phyloP scores from a whole-genome alignment of 2,797 vertebrate genomes.

The Sciurus carolinensis region DNA sequence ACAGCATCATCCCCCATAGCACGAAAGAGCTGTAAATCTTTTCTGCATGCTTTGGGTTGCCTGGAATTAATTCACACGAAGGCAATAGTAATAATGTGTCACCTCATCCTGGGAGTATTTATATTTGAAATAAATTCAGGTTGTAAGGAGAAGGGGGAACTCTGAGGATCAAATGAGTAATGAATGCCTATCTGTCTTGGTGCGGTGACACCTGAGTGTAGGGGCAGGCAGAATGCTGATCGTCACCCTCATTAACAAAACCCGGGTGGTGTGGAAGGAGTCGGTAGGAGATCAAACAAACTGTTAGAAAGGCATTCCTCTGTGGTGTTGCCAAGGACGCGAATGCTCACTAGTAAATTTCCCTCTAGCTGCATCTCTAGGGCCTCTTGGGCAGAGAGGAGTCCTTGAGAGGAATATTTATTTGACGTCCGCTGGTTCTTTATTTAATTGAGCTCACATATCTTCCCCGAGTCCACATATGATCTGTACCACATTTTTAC shows the following conservation, averaged over 20 bases:
- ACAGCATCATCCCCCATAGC: no score
- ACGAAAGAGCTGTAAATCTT: background rate
- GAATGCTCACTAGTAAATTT: slow-evolving; percentile 66
- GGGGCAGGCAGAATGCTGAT: background rate
- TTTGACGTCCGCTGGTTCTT: slow-evolving; percentile 72
- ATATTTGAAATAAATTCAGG: slow-evolving; percentile 22
- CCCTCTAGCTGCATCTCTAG: slow-evolving; percentile 46
- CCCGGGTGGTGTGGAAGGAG: background rate
- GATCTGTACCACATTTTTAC: background rate
- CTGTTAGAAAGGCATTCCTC: slow-evolving; percentile 2
- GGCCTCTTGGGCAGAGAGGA: slow-evolving; percentile 46
- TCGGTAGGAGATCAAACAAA: background rate
- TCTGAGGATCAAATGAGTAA: background rate
- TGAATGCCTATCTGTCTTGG: background rate
- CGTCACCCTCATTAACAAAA: background rate
- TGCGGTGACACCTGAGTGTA: background rate
- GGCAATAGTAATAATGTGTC: background rate
- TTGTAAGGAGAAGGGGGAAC: background rate
- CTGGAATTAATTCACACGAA: slow-evolving; percentile 15
- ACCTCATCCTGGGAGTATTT: background rate
- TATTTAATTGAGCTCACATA: slow-evolving; percentile 74
- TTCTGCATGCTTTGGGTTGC: background rate
- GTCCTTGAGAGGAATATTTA: slow-evolving; percentile 79
- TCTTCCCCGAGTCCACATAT: slow-evolving; percentile 60
- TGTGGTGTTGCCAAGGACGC: background rate